Base-by-base conservation (phyloP, 1,140 invertebrate species). In the Ceratina australensis region DNA sequence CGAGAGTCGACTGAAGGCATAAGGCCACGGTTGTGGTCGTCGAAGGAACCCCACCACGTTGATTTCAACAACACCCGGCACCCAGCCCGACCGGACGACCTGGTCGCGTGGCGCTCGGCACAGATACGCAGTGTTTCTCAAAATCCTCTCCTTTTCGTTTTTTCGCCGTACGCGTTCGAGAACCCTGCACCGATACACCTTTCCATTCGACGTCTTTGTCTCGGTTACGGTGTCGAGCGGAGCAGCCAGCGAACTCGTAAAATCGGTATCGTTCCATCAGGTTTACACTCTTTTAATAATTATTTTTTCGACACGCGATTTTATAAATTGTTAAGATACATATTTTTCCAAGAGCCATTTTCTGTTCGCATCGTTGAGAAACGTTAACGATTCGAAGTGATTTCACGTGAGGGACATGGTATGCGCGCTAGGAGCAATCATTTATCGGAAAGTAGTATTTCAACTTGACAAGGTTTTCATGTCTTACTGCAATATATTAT, bases 21-120 rank as follows among this genome's bases (percentile, higher is more conserved):
- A 86, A 89, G 87, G 76, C 82, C 80, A 77, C 80, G 68, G 79
- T 88, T 87, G 88, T 84, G 87, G 86, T 83, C 87, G 86, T 88
- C 85, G 86, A 88, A 89, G 87, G 85, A 89, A 86, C 89, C 89
- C 89, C 88, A 88, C 88, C 87, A 89, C 88, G 88, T 88, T 89
- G 87, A 87, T 90, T 91, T 89, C 83, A 90, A 87, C 89, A 90
- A 89, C 87, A 89, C 86, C 89, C 88, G 87, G 88, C 88, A 87
- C 82, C 87, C 84, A 81, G 87, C 84, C 78, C 78, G 81, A 86
- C 86, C 86, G 87, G 83, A 87, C 88, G 83, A 89, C 87, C 87
- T 78, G 90, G 89, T 89, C 88, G 89, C 89, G 89, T 88, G 88
- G 87, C 87, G 80, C 82, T 86, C 87, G 86, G 86, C 89, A 89